phyloP scores from a whole-genome alignment of 2,888 invertebrate genomes.

The Merodon equestris region DNA sequence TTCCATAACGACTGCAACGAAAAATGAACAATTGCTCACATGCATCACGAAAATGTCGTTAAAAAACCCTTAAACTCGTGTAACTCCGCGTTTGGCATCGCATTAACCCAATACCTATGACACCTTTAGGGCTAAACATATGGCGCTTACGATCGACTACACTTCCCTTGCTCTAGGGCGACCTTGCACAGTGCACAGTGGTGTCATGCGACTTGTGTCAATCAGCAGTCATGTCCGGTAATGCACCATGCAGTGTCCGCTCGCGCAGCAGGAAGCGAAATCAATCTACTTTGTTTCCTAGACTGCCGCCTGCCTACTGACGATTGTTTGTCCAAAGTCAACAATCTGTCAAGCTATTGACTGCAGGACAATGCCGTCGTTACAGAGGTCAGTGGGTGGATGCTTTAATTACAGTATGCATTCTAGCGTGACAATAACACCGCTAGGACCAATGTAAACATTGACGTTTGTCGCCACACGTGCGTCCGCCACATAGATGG shows the following conservation, averaged over 20 bases:
- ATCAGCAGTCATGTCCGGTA: slow-evolving; percentile 43
- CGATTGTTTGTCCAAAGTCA: slow-evolving; percentile 9
- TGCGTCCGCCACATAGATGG: slow-evolving; percentile 39
- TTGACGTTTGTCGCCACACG: slow-evolving; percentile 19
- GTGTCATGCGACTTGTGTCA: slow-evolving; percentile 56
- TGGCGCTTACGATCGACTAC: slow-evolving; percentile 30
- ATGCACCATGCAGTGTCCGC: slow-evolving; percentile 29
- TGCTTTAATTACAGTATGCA: slow-evolving; percentile 21
- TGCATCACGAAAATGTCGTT: slow-evolving; percentile 41
- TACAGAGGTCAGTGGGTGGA: slow-evolving; percentile 36
- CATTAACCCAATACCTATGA: slow-evolving; percentile 44
- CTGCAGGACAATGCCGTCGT: neutral
- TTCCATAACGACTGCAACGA: neutral
- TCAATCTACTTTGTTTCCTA: slow-evolving; percentile 21
- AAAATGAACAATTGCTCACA: slow-evolving; percentile 43
- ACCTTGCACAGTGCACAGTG: slow-evolving; percentile 32
- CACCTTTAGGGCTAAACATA: too few relatives aligned
- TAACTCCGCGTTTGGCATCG: slow-evolving; percentile 52
- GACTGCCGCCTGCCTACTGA: slow-evolving; percentile 21
- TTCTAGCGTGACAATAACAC: slow-evolving; percentile 28
- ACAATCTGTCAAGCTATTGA: slow-evolving; percentile 57
- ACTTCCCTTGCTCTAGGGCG: neutral
- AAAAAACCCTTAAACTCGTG: slow-evolving; percentile 33
- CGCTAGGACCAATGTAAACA: slow-evolving; percentile 30
- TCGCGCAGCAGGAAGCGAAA: slow-evolving; percentile 29